A percentile compares a stretch with the other conserved stretches of the same genome.
Conservation (phyloP, 1,140 invertebrate genomes). For the Argopecten irradians region DNA sequence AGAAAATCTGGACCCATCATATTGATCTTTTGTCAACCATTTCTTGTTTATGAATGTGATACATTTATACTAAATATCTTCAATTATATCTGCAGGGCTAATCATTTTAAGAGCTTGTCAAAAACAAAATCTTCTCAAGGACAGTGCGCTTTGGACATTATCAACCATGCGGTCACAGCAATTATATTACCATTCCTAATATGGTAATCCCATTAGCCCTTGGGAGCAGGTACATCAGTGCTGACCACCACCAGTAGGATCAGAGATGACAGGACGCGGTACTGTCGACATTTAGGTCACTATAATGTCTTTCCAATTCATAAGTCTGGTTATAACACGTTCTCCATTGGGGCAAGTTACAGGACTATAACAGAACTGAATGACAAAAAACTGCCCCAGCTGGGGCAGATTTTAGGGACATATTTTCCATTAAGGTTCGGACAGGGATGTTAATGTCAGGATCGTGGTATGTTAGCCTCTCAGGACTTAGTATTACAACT, state of each 20-base stretch:
- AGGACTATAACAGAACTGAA: too few species aligned
- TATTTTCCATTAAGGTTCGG: neutral
- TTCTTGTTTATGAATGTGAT: neutral
- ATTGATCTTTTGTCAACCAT: neutral
- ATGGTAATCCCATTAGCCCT: neutral
- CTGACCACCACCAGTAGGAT: too few species aligned
- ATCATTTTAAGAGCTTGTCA: neutral
- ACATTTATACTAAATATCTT: neutral
- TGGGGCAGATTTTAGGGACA: neutral
- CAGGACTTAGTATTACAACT: neutral
- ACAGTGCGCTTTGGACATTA: neutral
- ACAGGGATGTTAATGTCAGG: too few species aligned
- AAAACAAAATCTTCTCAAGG: slow-evolving; percentile 14
- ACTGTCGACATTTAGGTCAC: too few species aligned
- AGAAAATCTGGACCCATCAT: too few species aligned
- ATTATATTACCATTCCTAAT: neutral
- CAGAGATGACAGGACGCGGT: too few species aligned
- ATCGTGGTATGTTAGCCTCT: neutral
- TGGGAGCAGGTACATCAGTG: too few species aligned
- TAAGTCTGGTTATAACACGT: too few species aligned
- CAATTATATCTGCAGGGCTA: neutral
- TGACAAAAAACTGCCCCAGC: too few species aligned
- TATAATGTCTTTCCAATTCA: too few species aligned
- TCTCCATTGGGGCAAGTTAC: too few species aligned
- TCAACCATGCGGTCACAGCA: neutral